Base-by-base conservation (phyloP, 2,888 invertebrate genomes). In the Heliothis peltigera region DNA sequence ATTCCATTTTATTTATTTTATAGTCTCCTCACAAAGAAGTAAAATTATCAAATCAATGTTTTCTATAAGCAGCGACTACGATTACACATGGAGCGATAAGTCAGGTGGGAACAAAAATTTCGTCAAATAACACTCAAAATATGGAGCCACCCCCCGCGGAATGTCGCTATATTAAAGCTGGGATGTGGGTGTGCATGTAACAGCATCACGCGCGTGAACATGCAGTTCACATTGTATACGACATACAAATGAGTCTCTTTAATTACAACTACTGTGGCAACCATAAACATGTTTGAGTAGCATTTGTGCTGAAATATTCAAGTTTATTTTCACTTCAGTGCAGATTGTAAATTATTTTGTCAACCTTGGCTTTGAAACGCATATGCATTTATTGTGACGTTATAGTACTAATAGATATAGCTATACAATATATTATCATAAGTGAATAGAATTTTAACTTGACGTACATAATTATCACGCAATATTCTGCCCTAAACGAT, bases 271-370 rank as follows among this genome's bases (percentile, higher is more conserved):
- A 55, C 49, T 48, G 43, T 44, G 39, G 22, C 21, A 42, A 71
- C 42, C 43, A 32, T 71, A 52, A 67, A 67, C 53, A 70, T 55
- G 44, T 63, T 54, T 62, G 32, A 49, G 19, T 53, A 49, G 52
- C 35, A 48, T 61, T 49, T 61, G 21, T 17, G 28, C 25, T 49
- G 46, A 70, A 48, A 62, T 60, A 12, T 46, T n/a, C 28, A 39
- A 10, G 19, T 54, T 43, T 49, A 39, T 65, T 54, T 42, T 43
- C 4, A 54, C 47, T 68, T 48, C 19, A 35, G 10, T 42, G 54
- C 39, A 39, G 39, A 39, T n/a, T 39, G 39, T 39, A n/a, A 39
- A 39, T 39, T 39, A 39, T 39, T 39, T 15, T n/a, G 39, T 39
- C 15, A 39, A n/a, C 4, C 39, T 39, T 39, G 39, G n/a, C 15